Base-by-base conservation (phyloP, 2,888 invertebrate species). In the Drosophila demipolita region DNA sequence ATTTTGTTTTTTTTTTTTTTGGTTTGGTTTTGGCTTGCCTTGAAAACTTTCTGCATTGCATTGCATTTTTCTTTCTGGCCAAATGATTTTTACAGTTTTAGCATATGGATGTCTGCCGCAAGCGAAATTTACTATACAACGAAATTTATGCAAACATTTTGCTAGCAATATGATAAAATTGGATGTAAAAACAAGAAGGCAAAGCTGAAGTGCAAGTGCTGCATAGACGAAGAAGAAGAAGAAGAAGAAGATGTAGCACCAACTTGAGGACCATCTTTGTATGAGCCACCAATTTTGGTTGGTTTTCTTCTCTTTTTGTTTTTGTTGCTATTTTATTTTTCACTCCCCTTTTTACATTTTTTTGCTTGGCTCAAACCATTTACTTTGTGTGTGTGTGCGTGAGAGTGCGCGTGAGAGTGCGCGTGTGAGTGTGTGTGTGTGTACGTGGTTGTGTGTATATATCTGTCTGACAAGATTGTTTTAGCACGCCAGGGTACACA, bases 141-240 rank as follows among this genome's bases (percentile, higher is more conserved):
- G 57, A 73, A 81, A 79, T 85, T 78, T 83, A 83, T 83, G 85
- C 83, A 87, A 85, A 87, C 86, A 85, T 83, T 85, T 85, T 69
- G 53, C 76, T 63, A 67, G 78, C 82, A 83, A 87, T 83, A 83
- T 89, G 84, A 84, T 84, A 71, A 80, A 89, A 84, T 84, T 87
- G 87, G 83, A 80, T 84, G 87, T 68, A 64, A 75, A 73, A 83
- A 83, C 61, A 82, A 68, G 60, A 42, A 23, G 48, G 58, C 23
- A 20, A 38, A 58, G 55, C 32, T 49, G 33, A 20, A 45, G 29
- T 20, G 6, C 17, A 26, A 20, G 1, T 29, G 17, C 50, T 20
- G 15, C 36, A 50, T n/a, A n/a, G n/a, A n/a, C n/a, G n/a, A n/a
- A 58, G 36, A n/a, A 38, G 49, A 50, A 35, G 50, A 32, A 17